Evolutionary conservation across 2,113 vertebrate species (phyloP).

Genomic region (chimpanzee (Pan troglodytes)): NHGRI_mPanTro3-v2.1_pri NC_072413.2:90352501-90353000

Average conservation of each 20-base stretch:
- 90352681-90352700: not conserved
- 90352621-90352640: no score
- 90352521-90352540: no score
- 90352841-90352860: not conserved
- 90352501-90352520: not conserved
- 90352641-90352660: not conserved
- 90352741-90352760: not conserved
- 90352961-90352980: no score
- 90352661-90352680: not conserved
- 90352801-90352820: not conserved
- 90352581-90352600: not conserved
- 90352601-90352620: not conserved
- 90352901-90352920: not conserved
- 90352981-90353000: no score
- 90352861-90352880: not conserved
- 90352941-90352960: not conserved
- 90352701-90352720: not conserved
- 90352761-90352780: not conserved
- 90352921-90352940: not conserved
- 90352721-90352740: not conserved
- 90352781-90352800: conserved; percentile 21
- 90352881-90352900: not conserved
- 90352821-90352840: not conserved
- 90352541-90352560: not conserved
- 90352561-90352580: not conserved